phyloP scores from a whole-genome alignment of 1,140 invertebrate genomes.

The Mesaphorura yosii region DNA sequence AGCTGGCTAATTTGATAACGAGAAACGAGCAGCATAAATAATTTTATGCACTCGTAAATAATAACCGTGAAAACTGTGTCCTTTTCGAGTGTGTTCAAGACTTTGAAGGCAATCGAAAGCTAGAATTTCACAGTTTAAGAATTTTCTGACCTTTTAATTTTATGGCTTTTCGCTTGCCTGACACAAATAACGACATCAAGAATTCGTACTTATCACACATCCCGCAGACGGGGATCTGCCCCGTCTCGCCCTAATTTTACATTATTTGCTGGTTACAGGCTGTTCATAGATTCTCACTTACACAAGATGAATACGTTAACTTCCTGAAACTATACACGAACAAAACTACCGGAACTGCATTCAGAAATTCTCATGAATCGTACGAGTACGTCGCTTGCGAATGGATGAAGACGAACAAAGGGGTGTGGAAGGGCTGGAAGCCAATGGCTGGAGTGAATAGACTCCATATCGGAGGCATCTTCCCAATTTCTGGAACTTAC shows the following conservation, averaged over 20 bases:
- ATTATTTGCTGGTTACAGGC: slow-evolving; percentile 36
- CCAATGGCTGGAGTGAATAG: slow-evolving; percentile 41
- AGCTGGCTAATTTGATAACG: no score
- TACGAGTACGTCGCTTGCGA: slow-evolving; percentile 51
- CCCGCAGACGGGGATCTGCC: no score
- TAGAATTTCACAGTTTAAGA: no score
- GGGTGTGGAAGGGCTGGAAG: slow-evolving; percentile 45
- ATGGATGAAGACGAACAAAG: slow-evolving; percentile 50
- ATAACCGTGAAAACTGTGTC: no score
- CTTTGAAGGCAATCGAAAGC: no score
- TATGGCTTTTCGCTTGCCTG: no score
- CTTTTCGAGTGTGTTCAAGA: no score
- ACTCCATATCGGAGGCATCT: slow-evolving; percentile 62
- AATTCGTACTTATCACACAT: no score
- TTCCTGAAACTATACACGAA: slow-evolving; percentile 41
- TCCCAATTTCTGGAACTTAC: slow-evolving; percentile 52
- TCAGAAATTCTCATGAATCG: slow-evolving; percentile 10
- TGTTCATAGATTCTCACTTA: slow-evolving; percentile 47
- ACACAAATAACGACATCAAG: no score
- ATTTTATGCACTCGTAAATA: no score
- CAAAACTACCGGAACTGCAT: slow-evolving; percentile 4
- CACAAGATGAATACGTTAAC: slow-evolving; percentile 42
- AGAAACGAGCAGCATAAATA: no score
- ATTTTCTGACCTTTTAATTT: no score
- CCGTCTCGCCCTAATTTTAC: slow-evolving; percentile 17